Percentiles rank a stretch among this genome's conserved stretches.
Conservation (phyloP, 2,113 vertebrate species). For the Pangasianodon hypophthalmus region DNA sequence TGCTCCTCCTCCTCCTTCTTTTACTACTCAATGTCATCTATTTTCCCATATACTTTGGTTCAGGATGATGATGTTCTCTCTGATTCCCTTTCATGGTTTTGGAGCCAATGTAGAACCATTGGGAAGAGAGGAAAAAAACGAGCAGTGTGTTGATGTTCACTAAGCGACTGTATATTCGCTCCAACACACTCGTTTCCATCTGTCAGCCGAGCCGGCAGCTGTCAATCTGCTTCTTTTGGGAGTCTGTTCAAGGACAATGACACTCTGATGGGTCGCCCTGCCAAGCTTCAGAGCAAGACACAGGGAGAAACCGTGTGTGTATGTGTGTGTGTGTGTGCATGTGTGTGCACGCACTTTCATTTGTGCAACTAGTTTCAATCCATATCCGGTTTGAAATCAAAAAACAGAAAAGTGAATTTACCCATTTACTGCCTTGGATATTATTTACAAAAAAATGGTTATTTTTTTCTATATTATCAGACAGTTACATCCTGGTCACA, state of each 20-base stretch:
- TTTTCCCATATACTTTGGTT: background rate
- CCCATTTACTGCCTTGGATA: no score
- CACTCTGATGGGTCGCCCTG: conserved; percentile 21
- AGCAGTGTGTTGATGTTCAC: conserved; percentile 26
- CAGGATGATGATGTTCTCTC: background rate
- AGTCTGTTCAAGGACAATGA: conserved; percentile 44
- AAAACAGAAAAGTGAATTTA: background rate
- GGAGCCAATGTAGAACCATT: conserved; percentile 9
- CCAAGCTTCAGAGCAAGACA: conserved; percentile 8
- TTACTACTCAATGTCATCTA: background rate
- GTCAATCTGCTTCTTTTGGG: conserved; percentile 48
- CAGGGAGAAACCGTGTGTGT: background rate
- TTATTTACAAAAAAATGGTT: background rate
- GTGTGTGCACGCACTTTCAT: background rate
- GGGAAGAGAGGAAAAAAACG: conserved; percentile 13
- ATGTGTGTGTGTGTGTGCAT: conserved; percentile 7
- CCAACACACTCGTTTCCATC: conserved; percentile 45
- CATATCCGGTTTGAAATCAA: background rate
- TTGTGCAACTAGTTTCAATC: background rate
- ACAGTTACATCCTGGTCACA: no score
- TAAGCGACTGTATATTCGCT: conserved; percentile 35
- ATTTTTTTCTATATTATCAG: no score
- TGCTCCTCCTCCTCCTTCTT: background rate
- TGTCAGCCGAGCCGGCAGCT: conserved; percentile 46
- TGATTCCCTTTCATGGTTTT: conserved; percentile 9